Conservation (phyloP, 2,888 invertebrate genomes). For the Drosophila antonietae region DNA sequence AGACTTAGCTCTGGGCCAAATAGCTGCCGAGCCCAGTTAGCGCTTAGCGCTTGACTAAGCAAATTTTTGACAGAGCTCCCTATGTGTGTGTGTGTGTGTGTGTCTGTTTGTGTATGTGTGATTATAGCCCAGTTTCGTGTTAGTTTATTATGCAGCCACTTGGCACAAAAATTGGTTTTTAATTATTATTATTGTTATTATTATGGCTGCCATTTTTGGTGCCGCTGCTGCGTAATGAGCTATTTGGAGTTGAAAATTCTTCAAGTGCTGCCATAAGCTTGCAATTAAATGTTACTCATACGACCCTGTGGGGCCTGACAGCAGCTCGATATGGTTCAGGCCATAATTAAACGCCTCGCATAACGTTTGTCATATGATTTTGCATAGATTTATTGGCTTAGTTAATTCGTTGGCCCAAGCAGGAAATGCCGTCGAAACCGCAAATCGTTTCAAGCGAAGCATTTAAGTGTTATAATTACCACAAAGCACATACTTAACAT, state of each 20-base stretch:
- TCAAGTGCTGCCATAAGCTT: constrained; percentile 31
- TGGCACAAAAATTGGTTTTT: constrained; percentile 71
- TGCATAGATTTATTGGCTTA: constrained; percentile 75
- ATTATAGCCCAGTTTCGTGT: constrained; percentile 72
- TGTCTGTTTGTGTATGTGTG: constrained; percentile 41
- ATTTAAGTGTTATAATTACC: constrained; percentile 73
- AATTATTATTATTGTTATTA: constrained; percentile 74
- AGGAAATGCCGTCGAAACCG: constrained; percentile 65
- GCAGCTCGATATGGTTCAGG: constrained; percentile 40
- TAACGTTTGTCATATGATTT: constrained; percentile 73
- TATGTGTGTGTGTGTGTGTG: constrained; percentile 13
- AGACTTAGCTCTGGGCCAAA: constrained; percentile 53
- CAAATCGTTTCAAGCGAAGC: constrained; percentile 61
- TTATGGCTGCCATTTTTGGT: constrained; percentile 51
- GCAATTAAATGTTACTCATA: constrained; percentile 79
- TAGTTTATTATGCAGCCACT: constrained; percentile 51
- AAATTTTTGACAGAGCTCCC: constrained; percentile 52
- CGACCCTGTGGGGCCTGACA: constrained; percentile 73
- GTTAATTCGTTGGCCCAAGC: constrained; percentile 41
- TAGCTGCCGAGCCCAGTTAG: constrained; percentile 70
- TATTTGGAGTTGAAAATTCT: constrained; percentile 69
- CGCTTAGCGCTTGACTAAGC: constrained; percentile 69
- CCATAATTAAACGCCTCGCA: constrained; percentile 66
- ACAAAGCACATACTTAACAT: constrained; percentile 72
- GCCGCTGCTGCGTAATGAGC: constrained; percentile 64